These are phyloP conservation scores for Scylla paramamosain DNA, from an alignment of 1,140 invertebrate species.

Conservation along the genomic window DNA sequence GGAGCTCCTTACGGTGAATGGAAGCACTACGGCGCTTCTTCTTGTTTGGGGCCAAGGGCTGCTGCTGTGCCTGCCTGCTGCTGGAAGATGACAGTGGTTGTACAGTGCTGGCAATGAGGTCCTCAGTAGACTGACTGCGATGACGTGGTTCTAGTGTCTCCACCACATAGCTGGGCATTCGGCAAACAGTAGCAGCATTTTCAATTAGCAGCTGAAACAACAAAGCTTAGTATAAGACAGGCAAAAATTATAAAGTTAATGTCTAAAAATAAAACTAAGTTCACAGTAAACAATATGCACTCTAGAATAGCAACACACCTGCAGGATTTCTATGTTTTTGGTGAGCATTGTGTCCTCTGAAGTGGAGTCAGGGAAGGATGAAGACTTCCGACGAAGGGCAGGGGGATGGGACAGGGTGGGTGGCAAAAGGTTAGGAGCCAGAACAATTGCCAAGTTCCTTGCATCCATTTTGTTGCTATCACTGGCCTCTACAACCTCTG, in stretches of 20 bases:
- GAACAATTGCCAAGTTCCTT: slow-evolving; percentile 72
- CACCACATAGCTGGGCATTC: slow-evolving; percentile 42
- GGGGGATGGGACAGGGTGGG: slow-evolving; percentile 41
- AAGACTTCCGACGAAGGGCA: not conserved
- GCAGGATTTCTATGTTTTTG: slow-evolving; percentile 73
- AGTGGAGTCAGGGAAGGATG: not conserved
- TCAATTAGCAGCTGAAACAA: slow-evolving; percentile 58
- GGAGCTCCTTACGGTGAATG: slow-evolving; percentile 47
- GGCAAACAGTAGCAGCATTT: slow-evolving; percentile 47
- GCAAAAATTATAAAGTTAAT: not conserved
- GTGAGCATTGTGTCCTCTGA: slow-evolving; percentile 67
- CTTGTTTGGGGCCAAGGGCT: slow-evolving; percentile 30
- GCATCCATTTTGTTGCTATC: slow-evolving; percentile 75
- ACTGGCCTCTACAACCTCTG: slow-evolving; percentile 71
- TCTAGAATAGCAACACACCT: slow-evolving; percentile 56
- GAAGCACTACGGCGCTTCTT: slow-evolving; percentile 67
- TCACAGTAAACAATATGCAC: no score
- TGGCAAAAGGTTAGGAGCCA: slow-evolving; percentile 72
- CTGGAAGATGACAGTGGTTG: not conserved
- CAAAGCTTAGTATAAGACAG: not conserved
- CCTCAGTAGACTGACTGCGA: slow-evolving; percentile 53
- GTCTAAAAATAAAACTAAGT: not conserved
- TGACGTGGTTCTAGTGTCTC: slow-evolving; percentile 51
- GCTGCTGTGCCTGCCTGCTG: not conserved
- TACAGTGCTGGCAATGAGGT: not conserved